Percentiles rank a stretch among this genome's conserved stretches.
Evolutionary conservation across 2,797 vertebrate genomes (phyloP).

Genomic region (Melanogrammus aeglefinus): DNA sequence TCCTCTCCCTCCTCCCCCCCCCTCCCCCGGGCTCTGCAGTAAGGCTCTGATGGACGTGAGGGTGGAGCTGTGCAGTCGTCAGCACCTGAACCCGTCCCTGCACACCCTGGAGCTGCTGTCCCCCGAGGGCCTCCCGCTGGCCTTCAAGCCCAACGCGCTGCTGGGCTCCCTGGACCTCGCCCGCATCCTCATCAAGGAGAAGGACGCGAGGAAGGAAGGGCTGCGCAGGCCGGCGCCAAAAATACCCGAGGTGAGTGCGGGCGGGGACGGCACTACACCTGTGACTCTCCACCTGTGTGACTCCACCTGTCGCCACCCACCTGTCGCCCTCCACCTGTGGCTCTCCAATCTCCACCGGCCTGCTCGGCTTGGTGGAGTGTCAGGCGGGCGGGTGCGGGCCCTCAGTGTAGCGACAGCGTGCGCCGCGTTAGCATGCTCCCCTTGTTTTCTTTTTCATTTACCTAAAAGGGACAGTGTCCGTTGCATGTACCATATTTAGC

Average conservation of each 20-base stretch:
- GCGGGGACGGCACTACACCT: too few species aligned
- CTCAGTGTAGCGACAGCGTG: too few species aligned
- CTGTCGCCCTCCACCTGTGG: too few species aligned
- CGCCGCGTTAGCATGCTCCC: too few species aligned
- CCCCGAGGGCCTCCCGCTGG: conserved; percentile 73
- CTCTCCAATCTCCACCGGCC: too few species aligned
- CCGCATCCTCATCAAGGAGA: conserved; percentile 86
- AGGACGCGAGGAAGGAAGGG: conserved; percentile 80
- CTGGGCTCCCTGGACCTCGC: conserved; percentile 88
- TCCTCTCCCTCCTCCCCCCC: conserved; percentile 29
- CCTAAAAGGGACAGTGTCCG: too few species aligned
- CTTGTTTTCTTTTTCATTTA: too few species aligned
- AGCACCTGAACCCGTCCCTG: conserved; percentile 88
- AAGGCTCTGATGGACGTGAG: conserved; percentile 96
- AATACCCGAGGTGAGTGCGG: conserved; percentile 84
- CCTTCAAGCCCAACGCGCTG: conserved; percentile 89
- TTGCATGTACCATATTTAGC: too few species aligned
- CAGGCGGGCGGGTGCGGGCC: too few species aligned
- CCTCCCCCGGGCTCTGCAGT: conserved; percentile 64
- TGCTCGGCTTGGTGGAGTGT: too few species aligned
- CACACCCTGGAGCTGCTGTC: conserved; percentile 87
- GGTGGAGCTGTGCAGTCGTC: conserved; percentile 88
- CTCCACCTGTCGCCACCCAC: too few species aligned
- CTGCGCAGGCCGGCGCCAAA: conserved; percentile 76
- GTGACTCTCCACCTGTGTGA: too few species aligned